These are phyloP conservation scores for Pseudois nayaur DNA, from an alignment of 2,113 vertebrate genomes.

Conservation along the genomic window DNA sequence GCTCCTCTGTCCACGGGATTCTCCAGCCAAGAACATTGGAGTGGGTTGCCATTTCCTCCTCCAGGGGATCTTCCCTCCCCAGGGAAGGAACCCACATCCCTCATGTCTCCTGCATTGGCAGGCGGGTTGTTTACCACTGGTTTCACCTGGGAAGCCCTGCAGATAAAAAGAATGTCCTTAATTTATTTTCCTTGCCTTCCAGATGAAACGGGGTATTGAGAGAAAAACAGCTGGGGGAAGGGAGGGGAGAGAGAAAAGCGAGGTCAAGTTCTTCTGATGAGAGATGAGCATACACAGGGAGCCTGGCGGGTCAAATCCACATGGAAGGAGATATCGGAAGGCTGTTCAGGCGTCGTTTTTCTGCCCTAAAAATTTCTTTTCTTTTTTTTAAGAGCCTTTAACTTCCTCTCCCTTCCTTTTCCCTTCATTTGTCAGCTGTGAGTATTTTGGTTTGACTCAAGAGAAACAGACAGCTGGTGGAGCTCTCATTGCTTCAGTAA, in stretches of 20 bases:
- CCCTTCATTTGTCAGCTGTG: slow-evolving; percentile 42
- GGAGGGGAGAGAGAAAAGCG: neutral
- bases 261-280: neutral
- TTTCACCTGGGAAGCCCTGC: neutral
- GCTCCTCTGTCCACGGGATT: neutral
- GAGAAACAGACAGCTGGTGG: slow-evolving; percentile 68
- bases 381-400: neutral
- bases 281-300: neutral
- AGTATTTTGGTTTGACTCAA: slow-evolving; percentile 59
- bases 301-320: accelerated
- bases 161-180: neutral
- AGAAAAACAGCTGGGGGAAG: neutral
- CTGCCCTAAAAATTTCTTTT: neutral
- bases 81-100: neutral
- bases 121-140: neutral
- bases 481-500: neutral
- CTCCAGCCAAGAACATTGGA: neutral
- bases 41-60: neutral
- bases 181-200: neutral
- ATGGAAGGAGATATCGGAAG: accelerated
- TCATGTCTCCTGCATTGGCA: neutral
- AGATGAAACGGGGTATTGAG: neutral
- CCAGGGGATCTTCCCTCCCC: neutral
- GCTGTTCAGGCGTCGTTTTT: neutral
- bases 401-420: neutral